Evolutionary conservation across 2,888 invertebrate genomes (phyloP).

Genomic region (Noctua comes): DNA sequence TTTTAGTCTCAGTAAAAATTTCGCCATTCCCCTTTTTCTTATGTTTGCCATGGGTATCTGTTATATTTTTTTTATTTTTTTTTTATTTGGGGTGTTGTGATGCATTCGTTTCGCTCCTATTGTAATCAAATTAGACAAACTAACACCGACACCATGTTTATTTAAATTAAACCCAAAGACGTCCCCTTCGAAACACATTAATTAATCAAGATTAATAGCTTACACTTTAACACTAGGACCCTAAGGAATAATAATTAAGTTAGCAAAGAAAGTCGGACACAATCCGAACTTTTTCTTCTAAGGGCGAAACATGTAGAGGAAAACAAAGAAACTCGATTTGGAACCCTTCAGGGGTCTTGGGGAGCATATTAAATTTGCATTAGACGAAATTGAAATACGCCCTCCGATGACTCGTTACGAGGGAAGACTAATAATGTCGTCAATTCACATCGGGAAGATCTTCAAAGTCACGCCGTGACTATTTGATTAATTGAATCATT

Average conservation of each 20-base stretch:
- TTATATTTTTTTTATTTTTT: no score
- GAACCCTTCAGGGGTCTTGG: slow-evolving; percentile 82
- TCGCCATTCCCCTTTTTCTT: no score
- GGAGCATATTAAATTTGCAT: slow-evolving; percentile 90
- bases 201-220: slow-evolving; percentile 87
- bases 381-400: slow-evolving; percentile 90
- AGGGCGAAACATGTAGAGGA: slow-evolving; percentile 70
- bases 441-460: slow-evolving; percentile 84
- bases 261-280: slow-evolving; percentile 61
- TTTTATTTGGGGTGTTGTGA: slow-evolving; percentile 6
- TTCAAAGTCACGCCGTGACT: slow-evolving; percentile 87
- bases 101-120: slow-evolving; percentile 14
- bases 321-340: slow-evolving; percentile 87
- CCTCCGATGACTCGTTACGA: slow-evolving; percentile 87
- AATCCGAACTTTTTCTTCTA: slow-evolving; percentile 64
- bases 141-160: slow-evolving; percentile 63
- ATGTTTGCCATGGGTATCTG: neutral
- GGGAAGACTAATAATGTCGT: slow-evolving; percentile 88
- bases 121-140: slow-evolving; percentile 66
- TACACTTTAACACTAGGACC: slow-evolving; percentile 81
- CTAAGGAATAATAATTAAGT: slow-evolving; percentile 82
- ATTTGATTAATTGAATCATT: slow-evolving; percentile 89
- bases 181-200: slow-evolving; percentile 75
- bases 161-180: slow-evolving; percentile 68
- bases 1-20: no score